Percentiles rank a stretch among this genome's conserved stretches.
These are phyloP conservation scores for Umimayanthus chanpuru DNA, from an alignment of 92 coral and sea anemone species.

Conservation along the genomic window DNA sequence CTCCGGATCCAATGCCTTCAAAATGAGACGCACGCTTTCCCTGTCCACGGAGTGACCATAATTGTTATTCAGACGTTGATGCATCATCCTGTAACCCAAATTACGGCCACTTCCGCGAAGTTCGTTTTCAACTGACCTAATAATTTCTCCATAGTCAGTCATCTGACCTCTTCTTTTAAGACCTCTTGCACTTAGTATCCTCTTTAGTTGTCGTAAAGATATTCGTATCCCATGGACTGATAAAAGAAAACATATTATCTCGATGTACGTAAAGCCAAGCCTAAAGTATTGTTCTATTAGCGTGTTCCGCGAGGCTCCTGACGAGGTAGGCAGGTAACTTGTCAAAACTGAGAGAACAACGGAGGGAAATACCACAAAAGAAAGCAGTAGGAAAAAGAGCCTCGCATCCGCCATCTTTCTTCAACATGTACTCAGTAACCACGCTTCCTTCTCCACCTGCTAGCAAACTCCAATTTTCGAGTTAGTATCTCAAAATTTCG, in stretches of 20 bases:
- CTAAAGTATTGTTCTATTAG: conserved; percentile 18
- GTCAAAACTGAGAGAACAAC: neutral
- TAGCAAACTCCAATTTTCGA: neutral
- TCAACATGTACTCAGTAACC: neutral
- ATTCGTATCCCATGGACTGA: conserved; percentile 35
- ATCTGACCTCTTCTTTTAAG: conserved; percentile 38
- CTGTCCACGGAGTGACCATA: conserved; percentile 33
- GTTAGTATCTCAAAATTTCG: neutral
- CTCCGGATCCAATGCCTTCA: conserved; percentile 51
- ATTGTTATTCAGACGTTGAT: conserved; percentile 16
- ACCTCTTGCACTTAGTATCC: conserved; percentile 34
- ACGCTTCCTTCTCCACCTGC: neutral
- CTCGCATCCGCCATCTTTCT: neutral
- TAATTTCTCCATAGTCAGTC: conserved; percentile 27
- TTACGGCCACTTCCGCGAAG: conserved; percentile 46
- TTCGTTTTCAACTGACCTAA: conserved; percentile 46
- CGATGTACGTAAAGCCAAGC: conserved; percentile 27
- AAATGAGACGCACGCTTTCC: conserved; percentile 37
- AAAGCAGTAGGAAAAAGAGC: neutral
- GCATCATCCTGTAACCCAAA: conserved; percentile 58
- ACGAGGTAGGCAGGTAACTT: neutral
- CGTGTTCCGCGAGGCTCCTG: neutral
- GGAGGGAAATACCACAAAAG: neutral
- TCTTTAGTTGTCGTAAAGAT: conserved; percentile 47
- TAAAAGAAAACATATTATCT: conserved; percentile 16